Evolutionary conservation across 2,888 invertebrate genomes (phyloP), one percentile per base, ranked within the genome.

Genomic region (Dioctria rufipes): DNA sequence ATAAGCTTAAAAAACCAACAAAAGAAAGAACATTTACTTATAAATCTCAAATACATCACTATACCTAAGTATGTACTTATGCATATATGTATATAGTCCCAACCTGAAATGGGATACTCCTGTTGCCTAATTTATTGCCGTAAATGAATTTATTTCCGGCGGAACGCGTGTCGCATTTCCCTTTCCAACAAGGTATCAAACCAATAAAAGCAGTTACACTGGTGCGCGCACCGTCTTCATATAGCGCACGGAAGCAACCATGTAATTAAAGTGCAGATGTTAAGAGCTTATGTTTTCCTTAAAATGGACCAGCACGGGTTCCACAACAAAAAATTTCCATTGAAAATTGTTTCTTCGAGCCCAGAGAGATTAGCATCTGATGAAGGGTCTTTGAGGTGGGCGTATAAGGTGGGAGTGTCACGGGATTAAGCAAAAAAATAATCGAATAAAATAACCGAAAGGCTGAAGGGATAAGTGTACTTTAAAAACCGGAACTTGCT

Each of bases 201-300:
- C 79, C 79, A 71, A 54, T 51, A 65, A 75, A 67, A 60, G 69
- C 58, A 71, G 73, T 60, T 25, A 40, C 60, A 73, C 25, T 13
- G 25, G 25, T 25, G 25, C 25, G 25, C 25, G 25, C 49, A 67
- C 61, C 77, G 51, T 69, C 60, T 67, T 78, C 54, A 42, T 63
- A 78, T 75, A 80, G 75, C 71, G 66, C 54, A 67, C 81, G 78
- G 81, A 75, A 82, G 65, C 79, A 81, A 80, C 81, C 78, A 67
- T 82, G 67, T 82, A 81, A 82, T 82, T 82, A 82, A 81, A 81
- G 60, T 80, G 82, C 82, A 82, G 82, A 82, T 82, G 82, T 78
- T 65, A n/a, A 49, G 51, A 43, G 46, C 25, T 67, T 67, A 6
- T 51, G 61, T 61, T 75, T 65, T 1, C 37, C 43, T 63, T 46